Evolutionary conservation across 2,797 vertebrate genomes (phyloP).

Genomic region (Pampus argenteus): DNA sequence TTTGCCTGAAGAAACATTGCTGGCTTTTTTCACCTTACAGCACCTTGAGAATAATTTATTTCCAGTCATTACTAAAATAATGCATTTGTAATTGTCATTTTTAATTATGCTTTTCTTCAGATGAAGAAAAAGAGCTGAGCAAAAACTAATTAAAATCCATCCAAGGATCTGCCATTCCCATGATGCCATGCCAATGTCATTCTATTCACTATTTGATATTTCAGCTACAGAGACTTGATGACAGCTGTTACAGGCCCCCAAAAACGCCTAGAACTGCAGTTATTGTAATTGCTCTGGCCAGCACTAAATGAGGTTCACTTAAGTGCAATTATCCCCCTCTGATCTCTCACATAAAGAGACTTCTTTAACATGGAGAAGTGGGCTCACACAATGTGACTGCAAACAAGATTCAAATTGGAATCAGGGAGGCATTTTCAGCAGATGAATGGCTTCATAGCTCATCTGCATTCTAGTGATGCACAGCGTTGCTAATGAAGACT

Average conservation of each 20-base stretch:
- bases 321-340: slow-evolving; percentile 86
- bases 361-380: slow-evolving; percentile 82
- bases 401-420: slow-evolving; percentile 86
- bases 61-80: slow-evolving; percentile 78
- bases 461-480: slow-evolving; percentile 84
- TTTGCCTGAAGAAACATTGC: slow-evolving; percentile 75
- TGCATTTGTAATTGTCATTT: slow-evolving; percentile 78
- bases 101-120: slow-evolving; percentile 76
- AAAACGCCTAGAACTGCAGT: slow-evolving; percentile 81
- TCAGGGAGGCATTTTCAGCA: slow-evolving; percentile 82
- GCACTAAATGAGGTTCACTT: slow-evolving; percentile 86
- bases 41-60: slow-evolving; percentile 80
- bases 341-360: slow-evolving; percentile 85
- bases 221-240: slow-evolving; percentile 76
- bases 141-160: slow-evolving; percentile 79
- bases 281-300: slow-evolving; percentile 86
- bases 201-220: slow-evolving; percentile 80
- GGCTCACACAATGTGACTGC: slow-evolving; percentile 83
- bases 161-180: slow-evolving; percentile 75
- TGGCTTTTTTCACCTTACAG: slow-evolving; percentile 77
- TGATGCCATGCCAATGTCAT: slow-evolving; percentile 78
- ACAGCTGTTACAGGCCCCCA: slow-evolving; percentile 74
- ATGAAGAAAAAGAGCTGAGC: slow-evolving; percentile 39
- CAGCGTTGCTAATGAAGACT: slow-evolving; percentile 80
- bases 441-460: slow-evolving; percentile 84